Evolutionary conservation across 2,888 invertebrate genomes (phyloP).

Genomic region (Hypsopygia costalis): DNA sequence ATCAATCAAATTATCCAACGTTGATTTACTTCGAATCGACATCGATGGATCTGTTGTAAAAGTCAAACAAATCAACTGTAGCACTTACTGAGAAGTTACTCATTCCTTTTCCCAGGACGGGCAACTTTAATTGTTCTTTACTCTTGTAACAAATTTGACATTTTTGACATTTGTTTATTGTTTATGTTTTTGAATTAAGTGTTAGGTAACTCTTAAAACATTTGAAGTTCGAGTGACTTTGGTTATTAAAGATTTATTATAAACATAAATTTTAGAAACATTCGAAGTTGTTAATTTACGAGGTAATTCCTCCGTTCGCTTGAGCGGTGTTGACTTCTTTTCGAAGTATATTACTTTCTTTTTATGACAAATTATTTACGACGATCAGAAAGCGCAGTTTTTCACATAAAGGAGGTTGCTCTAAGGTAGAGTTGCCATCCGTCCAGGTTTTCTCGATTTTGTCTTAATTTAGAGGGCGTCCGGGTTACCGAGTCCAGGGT

Average conservation of each 20-base stretch:
- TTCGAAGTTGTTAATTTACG: too few relatives aligned
- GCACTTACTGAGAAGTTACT: slow-evolving; percentile 47
- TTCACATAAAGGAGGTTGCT: too few relatives aligned
- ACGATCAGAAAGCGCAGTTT: too few relatives aligned
- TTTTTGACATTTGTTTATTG: slow-evolving; percentile 35
- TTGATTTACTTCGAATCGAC: slow-evolving; percentile 6
- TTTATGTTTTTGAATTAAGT: slow-evolving; percentile 24
- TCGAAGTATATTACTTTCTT: too few relatives aligned
- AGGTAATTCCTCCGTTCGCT: too few relatives aligned
- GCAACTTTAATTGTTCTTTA: slow-evolving; percentile 61
- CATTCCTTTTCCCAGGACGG: slow-evolving; percentile 36
- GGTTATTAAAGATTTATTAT: slow-evolving; percentile 1
- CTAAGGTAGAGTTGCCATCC: too few relatives aligned
- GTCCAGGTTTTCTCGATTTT: too few relatives aligned
- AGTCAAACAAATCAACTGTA: slow-evolving; percentile 66
- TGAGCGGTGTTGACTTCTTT: too few relatives aligned
- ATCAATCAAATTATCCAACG: slow-evolving; percentile 7
- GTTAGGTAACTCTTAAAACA: slow-evolving; percentile 20
- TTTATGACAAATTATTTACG: too few relatives aligned
- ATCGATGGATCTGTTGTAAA: slow-evolving; percentile 32
- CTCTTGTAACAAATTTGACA: slow-evolving; percentile 43
- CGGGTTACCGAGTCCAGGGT: too few relatives aligned
- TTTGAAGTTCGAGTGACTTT: slow-evolving; percentile 7
- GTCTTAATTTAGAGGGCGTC: too few relatives aligned
- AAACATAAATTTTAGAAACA: too few relatives aligned